Conservation (phyloP, 2,888 invertebrate genomes). For the Holacanthella duospinosa region DNA sequence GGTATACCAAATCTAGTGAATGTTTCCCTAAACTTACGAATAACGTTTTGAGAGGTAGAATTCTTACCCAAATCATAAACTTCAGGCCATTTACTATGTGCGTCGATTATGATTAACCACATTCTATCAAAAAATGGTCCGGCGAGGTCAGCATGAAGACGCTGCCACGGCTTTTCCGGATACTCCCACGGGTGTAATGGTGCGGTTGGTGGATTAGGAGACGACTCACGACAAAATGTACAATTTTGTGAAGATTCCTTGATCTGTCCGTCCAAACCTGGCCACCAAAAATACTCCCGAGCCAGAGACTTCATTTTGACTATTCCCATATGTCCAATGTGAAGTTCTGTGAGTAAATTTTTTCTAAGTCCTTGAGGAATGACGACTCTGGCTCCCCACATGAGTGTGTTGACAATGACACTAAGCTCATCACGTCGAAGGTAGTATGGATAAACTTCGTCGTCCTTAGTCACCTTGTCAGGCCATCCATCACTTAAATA, state of each 20-base stretch:
- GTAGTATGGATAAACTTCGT: conserved; percentile 7
- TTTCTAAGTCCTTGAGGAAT: conserved; percentile 15
- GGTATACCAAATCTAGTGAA: too few species aligned
- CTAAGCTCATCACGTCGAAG: conserved; percentile 10
- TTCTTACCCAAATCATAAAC: too few species aligned
- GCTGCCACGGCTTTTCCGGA: too few species aligned
- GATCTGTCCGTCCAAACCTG: conserved; percentile 19
- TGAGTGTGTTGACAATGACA: conserved; percentile 14
- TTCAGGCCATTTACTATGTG: too few species aligned
- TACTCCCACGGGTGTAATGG: conserved; percentile 7
- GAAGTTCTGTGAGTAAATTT: conserved; percentile 12
- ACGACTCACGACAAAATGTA: conserved; percentile 42
- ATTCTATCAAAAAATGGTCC: too few species aligned
- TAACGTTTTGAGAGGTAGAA: too few species aligned
- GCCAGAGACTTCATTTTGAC: conserved; percentile 21
- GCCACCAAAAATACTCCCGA: conserved; percentile 22
- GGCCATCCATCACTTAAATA: conserved; percentile 11
- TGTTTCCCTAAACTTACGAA: too few species aligned
- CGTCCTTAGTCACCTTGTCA: background rate
- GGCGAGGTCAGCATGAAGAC: too few species aligned
- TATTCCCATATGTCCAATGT: too few species aligned
- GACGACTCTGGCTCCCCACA: conserved; percentile 22
- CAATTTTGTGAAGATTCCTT: background rate
- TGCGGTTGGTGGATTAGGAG: conserved; percentile 69
- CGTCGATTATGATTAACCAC: too few species aligned